These are phyloP conservation scores for Cyanoderma ruficeps DNA, from an alignment of 2,113 vertebrate genomes.

Conservation along the genomic window DNA sequence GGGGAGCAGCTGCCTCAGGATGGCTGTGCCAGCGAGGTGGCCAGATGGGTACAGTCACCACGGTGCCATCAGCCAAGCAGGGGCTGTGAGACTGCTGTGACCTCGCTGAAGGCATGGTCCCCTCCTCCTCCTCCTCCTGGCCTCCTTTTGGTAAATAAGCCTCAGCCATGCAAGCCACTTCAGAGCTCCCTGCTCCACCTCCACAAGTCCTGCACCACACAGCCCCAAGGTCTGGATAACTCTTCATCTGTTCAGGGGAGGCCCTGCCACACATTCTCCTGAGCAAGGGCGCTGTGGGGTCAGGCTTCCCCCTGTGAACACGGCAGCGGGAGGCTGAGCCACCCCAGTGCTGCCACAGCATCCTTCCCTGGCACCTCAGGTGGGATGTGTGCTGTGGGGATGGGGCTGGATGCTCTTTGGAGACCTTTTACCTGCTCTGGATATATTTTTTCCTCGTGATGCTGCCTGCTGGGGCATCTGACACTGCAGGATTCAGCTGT, in stretches of 20 bases:
- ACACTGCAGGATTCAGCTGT: accelerated
- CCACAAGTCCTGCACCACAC: not conserved
- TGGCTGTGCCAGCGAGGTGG: not conserved
- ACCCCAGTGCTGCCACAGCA: not conserved
- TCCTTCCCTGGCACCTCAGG: not conserved
- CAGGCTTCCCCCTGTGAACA: accelerated
- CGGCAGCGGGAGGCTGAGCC: accelerated
- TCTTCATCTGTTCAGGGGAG: not conserved
- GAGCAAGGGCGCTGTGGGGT: accelerated
- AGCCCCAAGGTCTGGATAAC: not conserved
- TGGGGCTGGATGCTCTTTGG: not conserved
- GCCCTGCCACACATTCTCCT: not conserved
- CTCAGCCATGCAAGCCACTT: not conserved
- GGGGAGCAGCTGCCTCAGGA: not conserved
- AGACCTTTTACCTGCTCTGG: not conserved
- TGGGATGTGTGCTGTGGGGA: not conserved
- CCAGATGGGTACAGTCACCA: not conserved
- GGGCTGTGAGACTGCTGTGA: not conserved
- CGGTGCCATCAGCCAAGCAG: not conserved
- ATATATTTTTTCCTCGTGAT: too few relatives aligned
- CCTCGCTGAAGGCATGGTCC: not conserved
- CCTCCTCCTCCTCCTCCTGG: not conserved
- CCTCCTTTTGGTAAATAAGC: not conserved
- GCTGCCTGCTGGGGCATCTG: not conserved
- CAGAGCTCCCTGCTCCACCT: not conserved